Evolutionary conservation across 2,888 invertebrate genomes (phyloP).

Genomic region (Sylvicola cinctus): DNA sequence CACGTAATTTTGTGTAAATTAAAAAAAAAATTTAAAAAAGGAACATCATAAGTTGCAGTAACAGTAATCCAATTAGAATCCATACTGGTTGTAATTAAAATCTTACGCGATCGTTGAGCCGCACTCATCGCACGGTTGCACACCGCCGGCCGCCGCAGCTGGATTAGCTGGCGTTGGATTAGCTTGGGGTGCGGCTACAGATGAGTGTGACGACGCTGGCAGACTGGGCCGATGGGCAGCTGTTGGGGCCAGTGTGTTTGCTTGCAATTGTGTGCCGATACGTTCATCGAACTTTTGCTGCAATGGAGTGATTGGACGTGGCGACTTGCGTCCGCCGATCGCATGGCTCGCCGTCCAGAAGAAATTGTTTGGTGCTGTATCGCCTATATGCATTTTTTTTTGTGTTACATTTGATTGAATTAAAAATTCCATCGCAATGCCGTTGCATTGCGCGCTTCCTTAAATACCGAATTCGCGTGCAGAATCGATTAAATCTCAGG

Average conservation of each 20-base stretch:
- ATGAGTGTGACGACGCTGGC: conserved; percentile 14
- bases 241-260: conserved; percentile 33
- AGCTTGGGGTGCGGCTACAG: conserved; percentile 10
- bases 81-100: too few species aligned
- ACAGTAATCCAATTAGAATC: too few species aligned
- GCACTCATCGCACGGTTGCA: conserved; percentile 22
- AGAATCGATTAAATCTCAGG: too few species aligned
- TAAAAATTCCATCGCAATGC: too few species aligned
- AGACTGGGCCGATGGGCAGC: conserved; percentile 30
- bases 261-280: conserved; percentile 29
- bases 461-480: too few species aligned
- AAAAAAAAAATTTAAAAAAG: too few species aligned
- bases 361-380: conserved; percentile 23
- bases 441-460: too few species aligned
- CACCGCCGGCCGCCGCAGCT: conserved; percentile 7
- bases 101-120: conserved; percentile 26
- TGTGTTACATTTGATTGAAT: conserved; percentile 3
- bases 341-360: conserved; percentile 62
- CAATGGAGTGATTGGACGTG: conserved; percentile 29
- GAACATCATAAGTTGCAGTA: too few species aligned
- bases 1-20: too few species aligned
- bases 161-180: conserved; percentile 12
- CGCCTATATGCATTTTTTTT: conserved; percentile 5
- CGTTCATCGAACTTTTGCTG: conserved; percentile 21
- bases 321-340: conserved; percentile 40